Conservation (phyloP, 2,113 vertebrate genomes). For the Aythya baeri region DNA sequence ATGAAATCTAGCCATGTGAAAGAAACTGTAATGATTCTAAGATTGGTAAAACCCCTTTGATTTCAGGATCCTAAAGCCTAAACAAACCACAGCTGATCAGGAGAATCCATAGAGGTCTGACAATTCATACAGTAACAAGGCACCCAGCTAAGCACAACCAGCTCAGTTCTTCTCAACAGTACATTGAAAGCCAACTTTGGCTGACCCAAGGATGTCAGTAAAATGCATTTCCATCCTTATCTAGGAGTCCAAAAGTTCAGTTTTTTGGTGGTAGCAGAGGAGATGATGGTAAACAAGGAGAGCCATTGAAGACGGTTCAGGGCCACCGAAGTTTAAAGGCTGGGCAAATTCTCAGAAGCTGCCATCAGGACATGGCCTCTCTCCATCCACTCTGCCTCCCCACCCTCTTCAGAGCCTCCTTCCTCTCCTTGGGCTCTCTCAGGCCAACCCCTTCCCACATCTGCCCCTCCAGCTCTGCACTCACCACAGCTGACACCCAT, state of each 20-base stretch:
- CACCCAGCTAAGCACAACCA: neutral
- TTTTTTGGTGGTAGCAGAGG: neutral
- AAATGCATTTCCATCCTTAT: neutral
- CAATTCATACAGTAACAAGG: neutral
- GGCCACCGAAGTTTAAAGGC: neutral
- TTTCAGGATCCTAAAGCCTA: neutral
- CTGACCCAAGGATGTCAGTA: neutral
- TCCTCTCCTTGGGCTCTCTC: neutral
- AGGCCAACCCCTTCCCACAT: neutral
- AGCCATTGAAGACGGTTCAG: neutral
- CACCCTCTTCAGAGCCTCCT: neutral
- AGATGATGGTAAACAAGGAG: neutral
- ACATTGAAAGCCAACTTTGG: neutral
- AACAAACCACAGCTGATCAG: neutral
- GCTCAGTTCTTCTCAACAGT: neutral
- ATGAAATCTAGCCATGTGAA: neutral
- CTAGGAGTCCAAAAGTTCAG: neutral
- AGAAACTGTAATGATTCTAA: neutral
- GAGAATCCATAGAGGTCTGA: neutral
- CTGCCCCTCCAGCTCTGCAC: neutral
- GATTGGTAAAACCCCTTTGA: neutral
- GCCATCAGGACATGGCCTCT: rapidly evolving
- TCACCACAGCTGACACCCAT: neutral
- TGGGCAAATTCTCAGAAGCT: neutral
- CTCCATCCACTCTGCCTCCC: neutral